phyloP scores from a whole-genome alignment of 2,797 vertebrate genomes.

The Basileuterus tristriatus region DNA sequence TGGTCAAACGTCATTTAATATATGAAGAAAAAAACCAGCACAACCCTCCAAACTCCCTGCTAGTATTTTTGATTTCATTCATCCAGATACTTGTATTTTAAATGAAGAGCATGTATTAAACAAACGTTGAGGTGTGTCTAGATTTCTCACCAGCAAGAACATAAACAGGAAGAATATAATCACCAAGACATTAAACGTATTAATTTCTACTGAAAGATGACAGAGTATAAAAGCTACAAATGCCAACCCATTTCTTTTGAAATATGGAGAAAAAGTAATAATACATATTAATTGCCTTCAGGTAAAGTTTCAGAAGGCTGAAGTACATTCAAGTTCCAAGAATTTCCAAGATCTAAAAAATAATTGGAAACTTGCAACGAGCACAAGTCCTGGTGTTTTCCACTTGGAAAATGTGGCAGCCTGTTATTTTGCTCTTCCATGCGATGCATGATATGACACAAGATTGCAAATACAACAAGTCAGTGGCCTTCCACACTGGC shows the following conservation, averaged over 20 bases:
- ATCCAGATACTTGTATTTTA: neutral
- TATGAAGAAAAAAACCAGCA: neutral
- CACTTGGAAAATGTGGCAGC: neutral
- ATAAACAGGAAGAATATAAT: neutral
- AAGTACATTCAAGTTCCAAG: neutral
- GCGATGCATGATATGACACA: rapidly evolving
- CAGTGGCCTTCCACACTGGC: neutral
- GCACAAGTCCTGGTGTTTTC: neutral
- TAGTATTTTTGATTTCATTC: neutral
- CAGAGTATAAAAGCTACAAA: neutral
- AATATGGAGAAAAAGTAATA: neutral
- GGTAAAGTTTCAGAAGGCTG: neutral
- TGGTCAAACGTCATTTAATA: neutral
- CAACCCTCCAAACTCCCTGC: neutral
- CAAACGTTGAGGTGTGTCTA: neutral
- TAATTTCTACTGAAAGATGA: neutral
- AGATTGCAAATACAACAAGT: rapidly evolving
- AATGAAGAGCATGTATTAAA: neutral
- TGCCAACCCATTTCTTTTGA: neutral
- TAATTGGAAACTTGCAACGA: neutral
- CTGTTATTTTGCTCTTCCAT: neutral
- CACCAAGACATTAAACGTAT: neutral
- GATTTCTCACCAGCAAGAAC: neutral
- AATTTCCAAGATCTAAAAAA: neutral
- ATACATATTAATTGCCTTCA: neutral